Evolutionary conservation across 2,113 vertebrate genomes (phyloP).

Genomic region (Grantiella picta): DNA sequence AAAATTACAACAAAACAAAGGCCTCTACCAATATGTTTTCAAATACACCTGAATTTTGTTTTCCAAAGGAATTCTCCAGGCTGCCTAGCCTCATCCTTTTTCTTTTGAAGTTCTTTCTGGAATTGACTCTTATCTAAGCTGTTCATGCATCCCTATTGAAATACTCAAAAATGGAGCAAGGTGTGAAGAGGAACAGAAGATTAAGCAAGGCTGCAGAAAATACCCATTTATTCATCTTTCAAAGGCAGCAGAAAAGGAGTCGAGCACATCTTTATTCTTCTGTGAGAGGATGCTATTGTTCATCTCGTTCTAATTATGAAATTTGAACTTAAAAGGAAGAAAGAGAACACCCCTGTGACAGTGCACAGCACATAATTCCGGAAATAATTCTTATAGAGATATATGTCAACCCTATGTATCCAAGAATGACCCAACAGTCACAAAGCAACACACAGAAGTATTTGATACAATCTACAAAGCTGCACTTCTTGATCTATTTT

Average conservation of each 20-base stretch:
- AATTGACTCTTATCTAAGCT: slow-evolving; percentile 35
- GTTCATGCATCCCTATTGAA: slow-evolving; percentile 41
- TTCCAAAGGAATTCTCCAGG: slow-evolving; percentile 36
- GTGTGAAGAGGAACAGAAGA: slow-evolving; percentile 54
- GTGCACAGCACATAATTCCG: background rate
- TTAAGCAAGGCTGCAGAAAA: slow-evolving; percentile 50
- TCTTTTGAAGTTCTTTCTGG: slow-evolving; percentile 53
- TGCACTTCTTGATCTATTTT: slow-evolving; percentile 60
- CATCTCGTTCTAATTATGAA: slow-evolving; percentile 70
- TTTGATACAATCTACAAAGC: slow-evolving; percentile 60
- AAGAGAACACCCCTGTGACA: slow-evolving; percentile 24
- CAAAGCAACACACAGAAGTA: slow-evolving; percentile 47
- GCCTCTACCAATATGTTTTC: background rate
- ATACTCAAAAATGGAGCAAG: slow-evolving; percentile 56
- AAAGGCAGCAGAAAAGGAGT: slow-evolving; percentile 59
- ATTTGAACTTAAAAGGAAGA: slow-evolving; percentile 64
- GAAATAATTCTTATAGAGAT: slow-evolving; percentile 62
- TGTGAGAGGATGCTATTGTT: slow-evolving; percentile 58
- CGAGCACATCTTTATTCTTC: slow-evolving; percentile 52
- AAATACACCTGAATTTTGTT: slow-evolving; percentile 15
- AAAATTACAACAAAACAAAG: background rate
- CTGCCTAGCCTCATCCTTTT: background rate
- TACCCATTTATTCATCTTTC: slow-evolving; percentile 53
- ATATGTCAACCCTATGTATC: slow-evolving; percentile 39
- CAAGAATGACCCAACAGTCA: slow-evolving; percentile 59